Conservation (phyloP, 2,797 vertebrate genomes). For the Hemibagrus guttatus region DNA sequence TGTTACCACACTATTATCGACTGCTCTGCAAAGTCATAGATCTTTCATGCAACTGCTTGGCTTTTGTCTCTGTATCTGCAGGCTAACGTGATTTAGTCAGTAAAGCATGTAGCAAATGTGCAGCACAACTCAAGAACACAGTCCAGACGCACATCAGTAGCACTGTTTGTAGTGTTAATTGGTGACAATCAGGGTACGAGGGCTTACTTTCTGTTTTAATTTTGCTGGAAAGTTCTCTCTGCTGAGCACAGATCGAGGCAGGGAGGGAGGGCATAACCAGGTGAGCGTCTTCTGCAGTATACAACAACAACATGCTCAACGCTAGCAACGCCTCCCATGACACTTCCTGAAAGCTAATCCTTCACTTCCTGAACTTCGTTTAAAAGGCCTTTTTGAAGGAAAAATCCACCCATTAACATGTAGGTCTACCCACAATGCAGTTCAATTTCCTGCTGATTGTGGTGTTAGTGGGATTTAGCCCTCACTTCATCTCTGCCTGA, state of each 20-base stretch:
- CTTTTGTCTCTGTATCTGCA: neutral
- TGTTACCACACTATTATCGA: neutral
- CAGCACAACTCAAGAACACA: conserved; percentile 54
- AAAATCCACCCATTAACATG: neutral
- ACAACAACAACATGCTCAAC: conserved; percentile 85
- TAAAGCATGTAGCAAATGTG: conserved; percentile 16
- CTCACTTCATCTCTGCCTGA: neutral
- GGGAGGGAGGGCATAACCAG: conserved; percentile 86
- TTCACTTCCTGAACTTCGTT: neutral
- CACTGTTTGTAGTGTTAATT: conserved; percentile 66
- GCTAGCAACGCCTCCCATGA: conserved; percentile 51
- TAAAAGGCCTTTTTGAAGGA: neutral
- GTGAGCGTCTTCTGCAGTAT: conserved; percentile 83
- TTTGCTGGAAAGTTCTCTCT: conserved; percentile 87
- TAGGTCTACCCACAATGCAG: neutral
- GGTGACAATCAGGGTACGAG: conserved; percentile 74
- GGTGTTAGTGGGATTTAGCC: neutral
- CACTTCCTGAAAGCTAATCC: conserved; percentile 57
- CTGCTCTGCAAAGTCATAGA: neutral
- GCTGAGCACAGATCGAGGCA: conserved; percentile 85
- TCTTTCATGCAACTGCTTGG: conserved; percentile 40
- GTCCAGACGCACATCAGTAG: conserved; percentile 64
- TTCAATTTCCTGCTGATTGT: neutral
- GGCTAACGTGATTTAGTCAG: conserved; percentile 14
- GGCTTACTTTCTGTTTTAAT: conserved; percentile 87